phyloP scores from a whole-genome alignment of 2,888 invertebrate genomes.

The Cecidostiba fungosa region DNA sequence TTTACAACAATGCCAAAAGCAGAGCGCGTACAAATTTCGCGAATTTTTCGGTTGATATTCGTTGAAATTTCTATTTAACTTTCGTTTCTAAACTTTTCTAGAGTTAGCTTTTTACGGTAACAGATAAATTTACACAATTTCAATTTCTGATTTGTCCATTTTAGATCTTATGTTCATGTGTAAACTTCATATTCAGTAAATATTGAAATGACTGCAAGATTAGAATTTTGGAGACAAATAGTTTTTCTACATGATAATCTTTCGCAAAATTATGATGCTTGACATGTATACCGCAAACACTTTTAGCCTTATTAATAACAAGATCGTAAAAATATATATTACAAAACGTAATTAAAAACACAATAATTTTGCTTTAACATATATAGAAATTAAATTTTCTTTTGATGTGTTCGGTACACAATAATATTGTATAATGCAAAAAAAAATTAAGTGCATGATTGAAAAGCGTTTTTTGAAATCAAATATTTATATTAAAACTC shows the following conservation, averaged over 20 bases:
- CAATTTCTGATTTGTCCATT: background rate
- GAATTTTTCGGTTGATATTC: conserved; percentile 36
- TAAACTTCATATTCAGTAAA: background rate
- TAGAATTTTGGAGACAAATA: conserved; percentile 19
- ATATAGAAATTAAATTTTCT: conserved; percentile 1
- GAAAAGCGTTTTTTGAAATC: background rate
- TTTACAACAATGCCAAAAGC: background rate
- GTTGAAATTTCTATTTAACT: background rate
- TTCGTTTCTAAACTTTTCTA: background rate
- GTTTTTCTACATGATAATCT: conserved; percentile 29
- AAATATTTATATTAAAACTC: background rate
- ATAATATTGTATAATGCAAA: conserved; percentile 22
- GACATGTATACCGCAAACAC: conserved; percentile 34
- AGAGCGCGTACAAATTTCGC: conserved; percentile 15
- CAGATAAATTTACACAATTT: background rate
- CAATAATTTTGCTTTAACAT: conserved; percentile 50
- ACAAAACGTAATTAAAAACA: conserved; percentile 51
- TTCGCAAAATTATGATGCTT: conserved; percentile 49
- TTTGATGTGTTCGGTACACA: conserved; percentile 1
- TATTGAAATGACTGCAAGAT: conserved; percentile 8
- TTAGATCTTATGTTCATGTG: background rate
- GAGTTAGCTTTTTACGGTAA: background rate
- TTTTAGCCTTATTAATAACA: conserved; percentile 39
- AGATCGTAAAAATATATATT: conserved; percentile 54
- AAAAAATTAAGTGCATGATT: conserved; percentile 17